phyloP scores from a whole-genome alignment of 2,797 vertebrate genomes.

The Pseudopleuronectes americanus region DNA sequence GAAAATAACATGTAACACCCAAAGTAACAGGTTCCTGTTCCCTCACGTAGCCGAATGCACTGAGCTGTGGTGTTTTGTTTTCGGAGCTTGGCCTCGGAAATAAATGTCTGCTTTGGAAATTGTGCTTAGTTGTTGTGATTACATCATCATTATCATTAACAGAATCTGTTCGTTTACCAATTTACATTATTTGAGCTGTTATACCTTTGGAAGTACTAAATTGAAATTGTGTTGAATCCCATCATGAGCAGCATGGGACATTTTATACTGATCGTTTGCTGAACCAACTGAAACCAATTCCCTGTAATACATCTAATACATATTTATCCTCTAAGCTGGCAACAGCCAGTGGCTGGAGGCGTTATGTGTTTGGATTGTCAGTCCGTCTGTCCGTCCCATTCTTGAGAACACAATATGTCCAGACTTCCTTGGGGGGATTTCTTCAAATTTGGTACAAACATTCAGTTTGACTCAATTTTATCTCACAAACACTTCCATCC shows the following conservation, averaged over 20 bases:
- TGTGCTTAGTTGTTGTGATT: background rate
- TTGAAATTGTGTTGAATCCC: background rate
- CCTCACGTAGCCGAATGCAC: background rate
- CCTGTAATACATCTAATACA: background rate
- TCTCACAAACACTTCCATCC: too few species aligned
- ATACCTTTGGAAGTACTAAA: background rate
- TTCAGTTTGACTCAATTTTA: too few species aligned
- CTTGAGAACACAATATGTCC: too few species aligned
- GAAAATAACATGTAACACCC: background rate
- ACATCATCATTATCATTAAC: background rate
- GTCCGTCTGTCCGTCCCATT: too few species aligned
- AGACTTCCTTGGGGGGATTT: too few species aligned
- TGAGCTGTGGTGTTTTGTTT: background rate
- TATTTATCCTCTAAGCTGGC: too few species aligned
- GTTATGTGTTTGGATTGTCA: too few species aligned
- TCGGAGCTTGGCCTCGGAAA: background rate
- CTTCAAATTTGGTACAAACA: too few species aligned
- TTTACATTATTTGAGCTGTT: background rate
- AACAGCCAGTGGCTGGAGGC: too few species aligned
- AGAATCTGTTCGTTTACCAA: background rate
- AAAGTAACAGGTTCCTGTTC: background rate
- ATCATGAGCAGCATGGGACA: background rate
- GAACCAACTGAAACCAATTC: conserved; percentile 5
- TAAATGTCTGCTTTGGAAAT: conserved; percentile 5
- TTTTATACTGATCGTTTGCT: background rate